Conservation (phyloP, 1,140 invertebrate species). For the Cherax quadricarinatus region DNA sequence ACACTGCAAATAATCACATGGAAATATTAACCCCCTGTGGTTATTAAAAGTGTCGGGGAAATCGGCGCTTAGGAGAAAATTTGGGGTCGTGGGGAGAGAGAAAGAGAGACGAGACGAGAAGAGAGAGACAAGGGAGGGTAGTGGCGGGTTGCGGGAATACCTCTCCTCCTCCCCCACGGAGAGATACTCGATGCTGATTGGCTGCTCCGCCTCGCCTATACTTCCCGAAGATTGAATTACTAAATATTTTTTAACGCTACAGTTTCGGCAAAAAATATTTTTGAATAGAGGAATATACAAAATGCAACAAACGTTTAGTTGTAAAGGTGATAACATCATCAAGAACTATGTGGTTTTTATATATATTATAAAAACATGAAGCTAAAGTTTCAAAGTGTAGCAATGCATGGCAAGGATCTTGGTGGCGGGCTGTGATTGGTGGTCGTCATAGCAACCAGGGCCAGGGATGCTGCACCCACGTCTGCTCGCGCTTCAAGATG, state of each 20-base stretch:
- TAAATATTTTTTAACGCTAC: too few relatives aligned
- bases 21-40: constrained; percentile 3
- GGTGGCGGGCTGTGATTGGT: not conserved
- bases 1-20: not conserved
- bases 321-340: not conserved
- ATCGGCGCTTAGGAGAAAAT: not conserved
- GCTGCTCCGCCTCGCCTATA: not conserved
- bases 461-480: not conserved
- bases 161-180: not conserved
- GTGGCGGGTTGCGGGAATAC: not conserved
- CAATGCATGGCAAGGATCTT: not conserved
- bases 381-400: not conserved
- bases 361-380: not conserved
- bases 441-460: not conserved
- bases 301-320: not conserved
- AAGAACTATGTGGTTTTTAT: not conserved
- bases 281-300: not conserved
- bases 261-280: too few relatives aligned
- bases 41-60: not conserved
- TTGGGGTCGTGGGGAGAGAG: not conserved
- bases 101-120: not conserved
- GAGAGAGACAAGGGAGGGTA: not conserved
- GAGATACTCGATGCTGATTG: not conserved
- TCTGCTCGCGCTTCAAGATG: constrained; percentile 37
- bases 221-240: not conserved